phyloP scores from a whole-genome alignment of 2,888 invertebrate genomes.

The Ichneumoninae sp. region DNA sequence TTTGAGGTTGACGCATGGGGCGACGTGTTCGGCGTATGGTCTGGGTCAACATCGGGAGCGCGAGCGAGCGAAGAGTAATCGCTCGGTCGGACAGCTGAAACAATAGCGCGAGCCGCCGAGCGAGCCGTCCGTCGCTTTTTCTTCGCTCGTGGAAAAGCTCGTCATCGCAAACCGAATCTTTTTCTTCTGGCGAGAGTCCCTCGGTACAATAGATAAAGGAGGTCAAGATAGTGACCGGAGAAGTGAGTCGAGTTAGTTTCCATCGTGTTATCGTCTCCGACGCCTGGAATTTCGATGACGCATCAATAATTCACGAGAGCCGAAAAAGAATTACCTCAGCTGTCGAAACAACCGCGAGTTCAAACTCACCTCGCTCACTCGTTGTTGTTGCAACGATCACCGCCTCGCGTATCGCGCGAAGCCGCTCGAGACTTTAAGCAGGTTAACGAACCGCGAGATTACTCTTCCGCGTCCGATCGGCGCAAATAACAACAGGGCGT shows the following conservation, averaged over 20 bases:
- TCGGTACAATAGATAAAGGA: neutral
- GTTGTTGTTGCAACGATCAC: neutral
- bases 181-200: neutral
- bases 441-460: neutral
- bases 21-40: conserved; percentile 11
- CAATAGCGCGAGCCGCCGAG: conserved; percentile 22
- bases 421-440: neutral
- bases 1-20: neutral
- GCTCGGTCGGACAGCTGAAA: conserved; percentile 42
- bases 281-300: neutral
- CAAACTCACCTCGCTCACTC: neutral
- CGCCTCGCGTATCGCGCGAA: neutral
- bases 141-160: neutral
- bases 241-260: neutral
- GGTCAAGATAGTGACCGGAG: neutral
- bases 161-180: neutral
- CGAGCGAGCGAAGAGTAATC: conserved; percentile 25
- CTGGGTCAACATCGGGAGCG: conserved; percentile 34
- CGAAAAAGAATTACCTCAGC: conserved; percentile 10
- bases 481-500: conserved; percentile 4
- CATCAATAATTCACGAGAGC: neutral
- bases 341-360: conserved; percentile 23
- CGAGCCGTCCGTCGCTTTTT: neutral
- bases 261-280: neutral
- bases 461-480: neutral